Conservation (phyloP, 2,113 vertebrate genomes). For the Penelope pileata region DNA sequence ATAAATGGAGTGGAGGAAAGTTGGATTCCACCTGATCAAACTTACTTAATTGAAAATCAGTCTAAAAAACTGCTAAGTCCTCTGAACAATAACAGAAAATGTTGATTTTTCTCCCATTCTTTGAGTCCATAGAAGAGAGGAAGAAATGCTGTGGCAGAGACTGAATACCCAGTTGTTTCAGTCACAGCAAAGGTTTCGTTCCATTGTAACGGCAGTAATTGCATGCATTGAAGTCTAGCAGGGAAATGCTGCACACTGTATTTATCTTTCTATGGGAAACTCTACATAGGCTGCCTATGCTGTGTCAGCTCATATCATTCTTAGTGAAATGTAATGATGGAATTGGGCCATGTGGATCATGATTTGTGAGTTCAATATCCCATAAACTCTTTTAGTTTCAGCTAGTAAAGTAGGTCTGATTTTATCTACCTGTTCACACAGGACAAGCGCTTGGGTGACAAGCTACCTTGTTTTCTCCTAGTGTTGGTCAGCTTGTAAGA, state of each 20-base stretch:
- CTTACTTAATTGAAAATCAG: constrained; percentile 39
- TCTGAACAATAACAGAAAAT: background rate
- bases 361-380: constrained; percentile 56
- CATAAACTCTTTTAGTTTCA: constrained; percentile 3
- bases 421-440: constrained; percentile 21
- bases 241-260: constrained; percentile 1
- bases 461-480: constrained; percentile 13
- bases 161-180: constrained; percentile 6
- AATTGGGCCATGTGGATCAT: constrained; percentile 9
- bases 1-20: background rate
- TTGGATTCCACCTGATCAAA: background rate
- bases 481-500: background rate
- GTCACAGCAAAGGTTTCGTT: constrained; percentile 14
- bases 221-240: constrained; percentile 33
- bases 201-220: constrained; percentile 42
- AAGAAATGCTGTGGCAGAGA: constrained; percentile 19
- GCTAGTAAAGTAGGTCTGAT: background rate
- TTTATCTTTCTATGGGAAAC: constrained; percentile 56
- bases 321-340: constrained; percentile 21
- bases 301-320: background rate
- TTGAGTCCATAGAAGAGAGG: background rate
- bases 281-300: constrained; percentile 20
- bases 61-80: background rate
- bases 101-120: background rate
- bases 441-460: background rate